Percentiles rank a stretch among this genome's conserved stretches.
phyloP scores from a whole-genome alignment of 2,797 vertebrate genomes.

The Platalea minor region DNA sequence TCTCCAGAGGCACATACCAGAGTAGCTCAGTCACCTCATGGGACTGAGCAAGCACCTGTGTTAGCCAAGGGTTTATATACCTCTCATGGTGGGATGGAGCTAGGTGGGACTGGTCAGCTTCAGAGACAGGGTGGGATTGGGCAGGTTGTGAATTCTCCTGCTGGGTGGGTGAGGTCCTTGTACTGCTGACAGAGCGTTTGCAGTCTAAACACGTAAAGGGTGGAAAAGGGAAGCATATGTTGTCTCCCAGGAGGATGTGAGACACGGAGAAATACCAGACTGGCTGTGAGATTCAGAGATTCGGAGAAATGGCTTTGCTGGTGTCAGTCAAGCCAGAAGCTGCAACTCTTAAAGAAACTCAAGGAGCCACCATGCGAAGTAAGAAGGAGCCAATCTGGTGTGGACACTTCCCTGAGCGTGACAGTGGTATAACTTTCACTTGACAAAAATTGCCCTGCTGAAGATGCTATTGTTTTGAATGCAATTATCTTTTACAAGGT shows the following conservation, averaged over 20 bases:
- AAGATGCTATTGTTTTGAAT: slow-evolving; percentile 19
- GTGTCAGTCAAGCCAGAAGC: slow-evolving; percentile 33
- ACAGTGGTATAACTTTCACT: neutral
- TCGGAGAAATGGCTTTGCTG: slow-evolving; percentile 34
- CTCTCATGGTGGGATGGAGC: neutral
- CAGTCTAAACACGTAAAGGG: slow-evolving; percentile 37
- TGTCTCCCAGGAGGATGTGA: slow-evolving; percentile 47
- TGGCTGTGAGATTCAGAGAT: slow-evolving; percentile 36
- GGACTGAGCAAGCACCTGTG: neutral
- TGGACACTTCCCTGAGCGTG: neutral
- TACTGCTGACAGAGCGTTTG: neutral
- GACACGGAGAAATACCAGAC: slow-evolving; percentile 19
- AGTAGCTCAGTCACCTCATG: neutral
- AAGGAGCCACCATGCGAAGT: neutral
- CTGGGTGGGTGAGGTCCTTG: slow-evolving; percentile 5
- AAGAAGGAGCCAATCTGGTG: neutral
- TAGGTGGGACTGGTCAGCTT: neutral
- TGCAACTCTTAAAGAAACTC: neutral
- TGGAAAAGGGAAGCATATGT: slow-evolving; percentile 52
- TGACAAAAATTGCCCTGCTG: slow-evolving; percentile 2
- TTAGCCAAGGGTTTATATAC: neutral
- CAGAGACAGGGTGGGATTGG: neutral
- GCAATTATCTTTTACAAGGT: slow-evolving; percentile 60
- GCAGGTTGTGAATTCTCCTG: neutral
- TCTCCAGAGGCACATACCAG: neutral